Base-by-base conservation (phyloP, 2,797 vertebrate species). In the Hydrolagus colliei region DNA sequence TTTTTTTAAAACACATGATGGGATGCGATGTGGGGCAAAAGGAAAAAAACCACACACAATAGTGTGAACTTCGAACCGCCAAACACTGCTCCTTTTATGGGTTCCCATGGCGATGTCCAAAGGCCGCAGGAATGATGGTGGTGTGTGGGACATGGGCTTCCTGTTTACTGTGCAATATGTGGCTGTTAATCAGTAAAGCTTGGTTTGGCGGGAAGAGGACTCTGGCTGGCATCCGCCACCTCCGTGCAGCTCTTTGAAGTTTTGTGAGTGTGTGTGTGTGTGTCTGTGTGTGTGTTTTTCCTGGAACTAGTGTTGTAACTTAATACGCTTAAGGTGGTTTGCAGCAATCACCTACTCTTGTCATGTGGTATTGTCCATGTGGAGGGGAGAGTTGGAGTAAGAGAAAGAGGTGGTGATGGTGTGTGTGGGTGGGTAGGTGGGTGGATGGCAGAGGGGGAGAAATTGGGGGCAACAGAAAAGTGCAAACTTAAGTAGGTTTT, bases 1-100 rank as follows among this genome's bases (percentile, higher is more conserved):
- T 3, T 52, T 52, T 52, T 52, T 52, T 0, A 52, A 52, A 52
- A 52, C 41, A 52, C 3, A 6, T 1, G 41, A 52, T 52, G 41
- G 3, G 41, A 52, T 52, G 41, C 1, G 41, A 52, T 52, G 41
- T 52, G 41, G 41, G 41, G 6, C 41, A 6, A 52, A 6, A 6
- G 41, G 41, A 6, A 52, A 52, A 52, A 52, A 52, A 52, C 1
- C 2, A 52, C 41, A 6, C 41, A 63, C 63, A 32, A 16, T 20
- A 16, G 35, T 82, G 78, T 82, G 78, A 82, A 82, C 63, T 67
- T 35, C 22, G 35, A 22, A 67, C 22, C 35, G 78, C 63, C 78
- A 82, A 82, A 82, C 78, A 82, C 22, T 82, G 78, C 63, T 67
- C 62, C 78, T 82, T 82, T 82, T 82, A 62, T 82, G 35, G 13